Evolutionary conservation across 2,797 vertebrate species (phyloP).

Genomic region (Acanthopagrus latus): DNA sequence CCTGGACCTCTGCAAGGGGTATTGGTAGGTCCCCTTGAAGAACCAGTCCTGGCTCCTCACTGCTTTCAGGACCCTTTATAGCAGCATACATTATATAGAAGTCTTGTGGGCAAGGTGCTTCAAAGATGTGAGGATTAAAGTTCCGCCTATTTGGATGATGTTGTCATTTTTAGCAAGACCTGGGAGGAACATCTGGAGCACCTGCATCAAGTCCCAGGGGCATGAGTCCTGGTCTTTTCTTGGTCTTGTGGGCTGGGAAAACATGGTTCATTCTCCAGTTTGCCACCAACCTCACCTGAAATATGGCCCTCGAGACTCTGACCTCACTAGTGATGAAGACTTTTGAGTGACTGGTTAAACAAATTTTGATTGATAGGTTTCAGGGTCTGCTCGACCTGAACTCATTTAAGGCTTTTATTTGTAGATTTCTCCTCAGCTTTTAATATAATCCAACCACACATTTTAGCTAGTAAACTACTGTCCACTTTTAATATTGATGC

Average conservation of each 20-base stretch:
- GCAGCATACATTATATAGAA: neutral
- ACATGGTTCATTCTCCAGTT: neutral
- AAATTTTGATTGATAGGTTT: no score
- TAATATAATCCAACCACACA: no score
- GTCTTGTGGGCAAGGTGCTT: neutral
- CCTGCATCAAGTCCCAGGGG: neutral
- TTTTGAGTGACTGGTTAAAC: no score
- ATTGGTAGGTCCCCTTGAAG: neutral
- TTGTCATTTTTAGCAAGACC: neutral
- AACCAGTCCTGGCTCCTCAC: neutral
- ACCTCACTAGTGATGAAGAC: no score
- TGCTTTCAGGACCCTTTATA: neutral
- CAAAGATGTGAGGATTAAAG: neutral
- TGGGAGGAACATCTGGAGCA: conserved; percentile 1
- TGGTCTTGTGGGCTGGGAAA: neutral
- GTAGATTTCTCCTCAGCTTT: no score
- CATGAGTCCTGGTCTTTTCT: neutral
- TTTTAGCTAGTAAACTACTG: no score
- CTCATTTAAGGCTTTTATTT: no score
- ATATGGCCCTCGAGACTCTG: no score
- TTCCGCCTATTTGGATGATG: neutral
- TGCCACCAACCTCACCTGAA: neutral
- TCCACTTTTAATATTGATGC: no score
- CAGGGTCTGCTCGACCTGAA: no score
- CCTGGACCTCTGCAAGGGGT: no score